A percentile compares a stretch with the other conserved stretches of the same genome.
Conservation (phyloP, 2,113 vertebrate genomes). For the Xiphophorus hellerii region DNA sequence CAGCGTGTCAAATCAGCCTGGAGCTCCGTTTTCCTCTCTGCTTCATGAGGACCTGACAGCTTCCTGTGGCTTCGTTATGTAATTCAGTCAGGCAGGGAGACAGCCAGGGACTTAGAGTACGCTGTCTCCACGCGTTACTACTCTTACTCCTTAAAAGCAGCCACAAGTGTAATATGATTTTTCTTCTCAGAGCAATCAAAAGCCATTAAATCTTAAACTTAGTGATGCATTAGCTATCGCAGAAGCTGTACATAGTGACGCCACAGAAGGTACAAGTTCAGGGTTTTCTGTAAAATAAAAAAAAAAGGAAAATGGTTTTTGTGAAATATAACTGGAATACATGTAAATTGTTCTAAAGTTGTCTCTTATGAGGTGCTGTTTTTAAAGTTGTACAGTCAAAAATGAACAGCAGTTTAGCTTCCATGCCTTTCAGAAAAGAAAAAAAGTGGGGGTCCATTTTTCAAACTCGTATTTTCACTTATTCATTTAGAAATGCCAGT, state of each 20-base stretch:
- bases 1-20: neutral
- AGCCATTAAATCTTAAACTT: conserved; percentile 36
- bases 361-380: neutral
- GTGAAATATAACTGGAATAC: neutral
- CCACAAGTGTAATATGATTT: conserved; percentile 32
- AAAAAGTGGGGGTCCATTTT: no score
- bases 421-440: no score
- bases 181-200: conserved; percentile 26
- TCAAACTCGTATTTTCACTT: no score
- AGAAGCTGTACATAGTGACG: neutral
- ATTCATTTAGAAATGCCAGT: no score
- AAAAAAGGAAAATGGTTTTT: neutral
- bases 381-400: neutral
- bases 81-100: neutral
- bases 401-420: no score
- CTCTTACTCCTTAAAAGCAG: conserved; percentile 19
- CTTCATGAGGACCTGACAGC: neutral
- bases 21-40: neutral
- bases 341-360: no score
- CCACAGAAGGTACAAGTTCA: neutral
- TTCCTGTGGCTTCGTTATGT: neutral
- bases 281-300: neutral
- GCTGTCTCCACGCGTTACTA: conserved; percentile 2
- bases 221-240: conserved; percentile 15
- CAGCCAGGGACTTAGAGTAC: neutral